phyloP scores from a whole-genome alignment of 1,140 invertebrate genomes.

The Lamellibrachia luymesi region DNA sequence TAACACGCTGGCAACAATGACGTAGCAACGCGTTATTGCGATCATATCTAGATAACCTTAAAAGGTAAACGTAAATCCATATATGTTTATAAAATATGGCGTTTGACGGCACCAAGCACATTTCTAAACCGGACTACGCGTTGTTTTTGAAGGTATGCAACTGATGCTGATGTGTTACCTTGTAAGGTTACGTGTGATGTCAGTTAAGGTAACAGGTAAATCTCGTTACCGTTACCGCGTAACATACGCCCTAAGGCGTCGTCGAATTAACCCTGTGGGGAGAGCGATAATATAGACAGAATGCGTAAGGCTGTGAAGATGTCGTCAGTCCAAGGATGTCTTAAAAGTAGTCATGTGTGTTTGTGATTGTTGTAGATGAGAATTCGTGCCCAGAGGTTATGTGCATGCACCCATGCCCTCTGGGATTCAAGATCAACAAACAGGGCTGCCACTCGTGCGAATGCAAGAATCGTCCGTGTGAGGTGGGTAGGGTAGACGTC shows the following conservation, averaged over 20 bases:
- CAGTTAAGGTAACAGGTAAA: not conserved
- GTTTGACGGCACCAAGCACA: too few relatives aligned
- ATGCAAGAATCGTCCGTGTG: constrained; percentile 8
- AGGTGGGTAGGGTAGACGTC: not conserved
- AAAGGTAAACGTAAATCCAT: too few relatives aligned
- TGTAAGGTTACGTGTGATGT: not conserved
- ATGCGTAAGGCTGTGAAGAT: not conserved
- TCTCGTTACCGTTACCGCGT: not conserved
- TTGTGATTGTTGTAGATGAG: not conserved
- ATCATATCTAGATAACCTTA: too few relatives aligned
- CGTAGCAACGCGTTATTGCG: too few relatives aligned
- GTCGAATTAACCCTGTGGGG: not conserved
- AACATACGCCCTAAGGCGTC: too few relatives aligned
- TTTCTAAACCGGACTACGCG: too few relatives aligned
- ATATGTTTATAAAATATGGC: too few relatives aligned
- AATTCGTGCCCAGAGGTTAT: constrained; percentile 13
- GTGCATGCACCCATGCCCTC: constrained; percentile 14
- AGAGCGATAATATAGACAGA: not conserved
- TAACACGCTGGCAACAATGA: too few relatives aligned
- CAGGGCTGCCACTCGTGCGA: constrained; percentile 19
- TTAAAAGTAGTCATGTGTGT: not conserved
- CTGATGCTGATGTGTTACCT: not conserved
- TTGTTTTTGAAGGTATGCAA: not conserved
- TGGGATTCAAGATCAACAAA: constrained; percentile 19
- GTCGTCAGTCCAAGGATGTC: not conserved